These are phyloP conservation scores for Lithophane leautieri DNA, from an alignment of 2,888 invertebrate species.

Conservation along the genomic window DNA sequence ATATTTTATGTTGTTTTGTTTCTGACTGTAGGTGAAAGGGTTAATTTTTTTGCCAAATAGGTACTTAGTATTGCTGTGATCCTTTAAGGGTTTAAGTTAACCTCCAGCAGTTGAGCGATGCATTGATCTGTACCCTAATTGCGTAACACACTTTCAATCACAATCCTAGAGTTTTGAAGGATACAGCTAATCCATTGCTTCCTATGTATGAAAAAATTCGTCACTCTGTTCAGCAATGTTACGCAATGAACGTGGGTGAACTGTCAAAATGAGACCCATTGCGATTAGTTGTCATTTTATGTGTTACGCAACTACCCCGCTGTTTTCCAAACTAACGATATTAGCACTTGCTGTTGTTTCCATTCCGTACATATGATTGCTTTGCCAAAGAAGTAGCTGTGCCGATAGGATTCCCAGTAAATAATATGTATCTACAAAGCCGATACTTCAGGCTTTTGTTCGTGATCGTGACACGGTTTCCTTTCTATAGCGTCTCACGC, in stretches of 20 bases:
- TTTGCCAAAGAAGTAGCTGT: not conserved
- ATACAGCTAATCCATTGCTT: not conserved
- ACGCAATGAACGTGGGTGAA: not conserved
- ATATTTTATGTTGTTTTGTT: slow-evolving; percentile 8
- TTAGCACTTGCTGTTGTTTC: not conserved
- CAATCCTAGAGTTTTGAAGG: not conserved
- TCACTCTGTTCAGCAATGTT: not conserved
- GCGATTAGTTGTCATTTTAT: not conserved
- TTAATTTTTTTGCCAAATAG: not conserved
- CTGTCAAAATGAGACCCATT: not conserved
- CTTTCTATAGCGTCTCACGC: slow-evolving; percentile 45
- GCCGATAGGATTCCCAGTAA: slow-evolving; percentile 39
- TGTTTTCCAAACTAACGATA: not conserved
- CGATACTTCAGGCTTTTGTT: slow-evolving; percentile 52
- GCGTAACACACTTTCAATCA: not conserved
- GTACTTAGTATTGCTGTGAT: not conserved
- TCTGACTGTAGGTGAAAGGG: not conserved
- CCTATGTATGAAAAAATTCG: not conserved
- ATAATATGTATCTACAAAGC: slow-evolving; percentile 50
- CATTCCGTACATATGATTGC: not conserved
- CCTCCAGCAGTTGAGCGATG: not conserved
- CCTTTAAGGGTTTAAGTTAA: not conserved
- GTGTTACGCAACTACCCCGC: not conserved
- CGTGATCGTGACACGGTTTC: slow-evolving; percentile 67
- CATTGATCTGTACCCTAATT: not conserved